These are phyloP conservation scores for Anguilla japonica DNA, from an alignment of 2,113 vertebrate species.

Conservation along the genomic window DNA sequence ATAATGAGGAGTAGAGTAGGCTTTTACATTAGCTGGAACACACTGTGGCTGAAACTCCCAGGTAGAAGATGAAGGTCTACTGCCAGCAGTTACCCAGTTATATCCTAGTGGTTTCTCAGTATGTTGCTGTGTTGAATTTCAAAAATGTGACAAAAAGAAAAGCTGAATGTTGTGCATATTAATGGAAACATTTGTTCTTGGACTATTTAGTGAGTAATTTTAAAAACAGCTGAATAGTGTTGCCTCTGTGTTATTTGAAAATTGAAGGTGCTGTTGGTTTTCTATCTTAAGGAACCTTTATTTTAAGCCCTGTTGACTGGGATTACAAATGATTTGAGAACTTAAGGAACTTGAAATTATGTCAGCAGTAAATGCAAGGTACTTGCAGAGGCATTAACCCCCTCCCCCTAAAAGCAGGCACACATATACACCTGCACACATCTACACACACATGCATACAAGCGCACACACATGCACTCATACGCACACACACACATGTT, in stretches of 20 bases:
- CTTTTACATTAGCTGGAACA: not conserved
- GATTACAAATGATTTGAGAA: not conserved
- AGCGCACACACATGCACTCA: conserved; percentile 3
- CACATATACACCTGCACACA: conserved; percentile 26
- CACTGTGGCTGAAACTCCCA: not conserved
- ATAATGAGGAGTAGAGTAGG: not conserved
- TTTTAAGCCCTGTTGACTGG: not conserved
- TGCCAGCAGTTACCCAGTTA: not conserved
- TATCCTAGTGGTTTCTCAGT: not conserved
- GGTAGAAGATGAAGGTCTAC: not conserved
- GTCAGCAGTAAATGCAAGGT: not conserved
- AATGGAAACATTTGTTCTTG: not conserved
- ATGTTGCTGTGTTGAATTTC: not conserved
- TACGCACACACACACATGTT: conserved; percentile 8
- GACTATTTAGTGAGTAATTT: not conserved
- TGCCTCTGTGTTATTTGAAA: not conserved
- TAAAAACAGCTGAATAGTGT: not conserved
- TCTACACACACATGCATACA: conserved; percentile 25
- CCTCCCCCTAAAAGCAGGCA: too few relatives aligned
- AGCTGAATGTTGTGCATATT: not conserved
- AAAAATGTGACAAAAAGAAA: not conserved
- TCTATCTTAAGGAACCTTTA: not conserved
- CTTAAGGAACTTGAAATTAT: not conserved
- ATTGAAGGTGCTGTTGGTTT: not conserved
- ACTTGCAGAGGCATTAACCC: not conserved